Evolutionary conservation across 2,888 invertebrate genomes (phyloP).

Genomic region (Agapostemon virescens): DNA sequence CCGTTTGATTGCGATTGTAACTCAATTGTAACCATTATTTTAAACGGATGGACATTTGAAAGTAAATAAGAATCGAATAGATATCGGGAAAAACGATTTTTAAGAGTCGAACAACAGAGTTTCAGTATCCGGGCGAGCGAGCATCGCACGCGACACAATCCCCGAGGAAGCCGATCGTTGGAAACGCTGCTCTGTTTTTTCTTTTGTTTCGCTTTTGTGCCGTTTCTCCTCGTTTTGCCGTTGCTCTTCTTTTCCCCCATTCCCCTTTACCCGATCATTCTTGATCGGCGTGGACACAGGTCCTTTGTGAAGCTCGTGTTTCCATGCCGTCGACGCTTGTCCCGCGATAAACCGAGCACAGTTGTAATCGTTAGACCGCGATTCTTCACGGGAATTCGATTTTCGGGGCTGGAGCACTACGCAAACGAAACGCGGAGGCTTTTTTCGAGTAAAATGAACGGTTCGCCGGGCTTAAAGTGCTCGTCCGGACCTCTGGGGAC

Average conservation of each 20-base stretch:
- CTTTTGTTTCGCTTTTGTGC: slow-evolving; percentile 12
- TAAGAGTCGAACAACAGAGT: background rate
- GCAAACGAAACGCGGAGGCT: background rate
- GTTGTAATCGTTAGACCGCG: background rate
- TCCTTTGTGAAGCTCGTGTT: background rate
- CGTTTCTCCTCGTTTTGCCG: background rate
- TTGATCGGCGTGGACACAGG: slow-evolving; percentile 1
- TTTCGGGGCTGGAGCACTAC: background rate
- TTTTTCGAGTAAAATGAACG: background rate
- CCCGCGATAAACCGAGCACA: slow-evolving; percentile 18
- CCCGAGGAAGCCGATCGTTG: slow-evolving; percentile 6
- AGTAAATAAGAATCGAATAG: too few species aligned
- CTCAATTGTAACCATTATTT: background rate
- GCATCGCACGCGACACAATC: background rate
- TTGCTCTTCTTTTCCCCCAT: background rate
- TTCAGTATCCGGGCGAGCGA: background rate
- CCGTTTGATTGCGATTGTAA: background rate
- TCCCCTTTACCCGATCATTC: background rate
- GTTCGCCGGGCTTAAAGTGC: background rate
- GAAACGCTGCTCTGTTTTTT: background rate
- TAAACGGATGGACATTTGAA: background rate
- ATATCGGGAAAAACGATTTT: too few species aligned
- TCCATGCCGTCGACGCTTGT: background rate
- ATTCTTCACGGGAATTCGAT: slow-evolving; percentile 5
- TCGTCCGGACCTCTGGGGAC: background rate